These are phyloP conservation scores for Andrena dorsata DNA, from an alignment of 2,888 invertebrate genomes.

Conservation along the genomic window DNA sequence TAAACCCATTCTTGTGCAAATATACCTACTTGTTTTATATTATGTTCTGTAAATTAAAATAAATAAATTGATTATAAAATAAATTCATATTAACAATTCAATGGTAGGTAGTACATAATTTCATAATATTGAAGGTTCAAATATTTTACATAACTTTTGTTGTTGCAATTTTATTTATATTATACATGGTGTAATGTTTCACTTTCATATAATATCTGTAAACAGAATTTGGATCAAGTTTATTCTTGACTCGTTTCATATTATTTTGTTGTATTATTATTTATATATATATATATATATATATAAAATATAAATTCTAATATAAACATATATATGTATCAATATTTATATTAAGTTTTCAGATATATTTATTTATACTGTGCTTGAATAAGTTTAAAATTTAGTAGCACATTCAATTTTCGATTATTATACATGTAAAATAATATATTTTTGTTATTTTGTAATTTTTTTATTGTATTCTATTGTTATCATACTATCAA, in stretches of 20 bases:
- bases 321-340: slow-evolving; percentile 6
- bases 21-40: background rate
- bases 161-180: background rate
- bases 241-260: background rate
- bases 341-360: background rate
- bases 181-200: background rate
- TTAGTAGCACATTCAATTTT: background rate
- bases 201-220: background rate
- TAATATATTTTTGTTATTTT: slow-evolving; percentile 3
- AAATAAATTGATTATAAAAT: slow-evolving; percentile 6
- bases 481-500: too few species aligned
- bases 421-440: background rate
- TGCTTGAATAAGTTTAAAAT: background rate
- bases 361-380: background rate
- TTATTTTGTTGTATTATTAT: slow-evolving; percentile 5
- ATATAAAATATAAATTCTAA: background rate
- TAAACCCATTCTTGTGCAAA: background rate
- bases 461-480: background rate
- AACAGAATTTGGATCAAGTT: background rate
- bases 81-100: slow-evolving; percentile 1
- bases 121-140: background rate
- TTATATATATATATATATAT: background rate
- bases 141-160: slow-evolving; percentile 14
- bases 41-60: background rate
- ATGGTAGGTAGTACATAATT: too few species aligned